Conservation (phyloP, 2,797 vertebrate species). For the Parotocinclus haroldoi region DNA sequence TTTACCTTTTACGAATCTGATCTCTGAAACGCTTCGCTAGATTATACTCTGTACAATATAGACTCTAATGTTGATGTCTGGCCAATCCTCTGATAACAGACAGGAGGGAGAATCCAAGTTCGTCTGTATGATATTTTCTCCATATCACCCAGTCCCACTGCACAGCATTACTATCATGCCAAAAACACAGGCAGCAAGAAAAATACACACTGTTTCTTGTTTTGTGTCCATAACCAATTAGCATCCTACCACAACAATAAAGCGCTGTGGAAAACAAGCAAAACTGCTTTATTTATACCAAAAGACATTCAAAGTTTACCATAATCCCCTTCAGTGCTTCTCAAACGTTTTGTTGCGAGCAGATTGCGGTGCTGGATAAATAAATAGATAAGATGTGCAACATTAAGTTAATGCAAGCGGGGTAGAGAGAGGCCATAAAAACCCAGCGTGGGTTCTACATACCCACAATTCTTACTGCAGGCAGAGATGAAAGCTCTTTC, state of each 20-base stretch:
- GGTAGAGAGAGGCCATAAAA: conserved; percentile 42
- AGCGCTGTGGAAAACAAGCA: conserved; percentile 37
- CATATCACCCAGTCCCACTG: no score
- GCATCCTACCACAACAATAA: conserved; percentile 38
- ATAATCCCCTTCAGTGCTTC: conserved; percentile 41
- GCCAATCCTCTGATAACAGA: no score
- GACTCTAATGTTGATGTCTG: no score
- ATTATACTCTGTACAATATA: no score
- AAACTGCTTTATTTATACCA: conserved; percentile 42
- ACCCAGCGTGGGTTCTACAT: conserved; percentile 30
- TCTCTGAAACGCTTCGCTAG: no score
- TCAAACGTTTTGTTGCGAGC: conserved; percentile 30
- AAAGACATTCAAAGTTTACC: conserved; percentile 42
- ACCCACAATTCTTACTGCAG: conserved; percentile 25
- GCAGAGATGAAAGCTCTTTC: background rate
- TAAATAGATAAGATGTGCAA: conserved; percentile 52
- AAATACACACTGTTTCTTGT: background rate
- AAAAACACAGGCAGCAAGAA: no score
- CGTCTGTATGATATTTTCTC: no score
- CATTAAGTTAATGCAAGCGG: conserved; percentile 43
- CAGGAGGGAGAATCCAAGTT: no score
- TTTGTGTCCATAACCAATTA: conserved; percentile 49
- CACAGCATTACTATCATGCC: no score
- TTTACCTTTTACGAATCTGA: no score
- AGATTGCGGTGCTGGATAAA: conserved; percentile 38